Evolutionary conservation across 2,113 vertebrate genomes (phyloP), one percentile per base, ranked within the genome.

Genomic region (Fulica atra): DNA sequence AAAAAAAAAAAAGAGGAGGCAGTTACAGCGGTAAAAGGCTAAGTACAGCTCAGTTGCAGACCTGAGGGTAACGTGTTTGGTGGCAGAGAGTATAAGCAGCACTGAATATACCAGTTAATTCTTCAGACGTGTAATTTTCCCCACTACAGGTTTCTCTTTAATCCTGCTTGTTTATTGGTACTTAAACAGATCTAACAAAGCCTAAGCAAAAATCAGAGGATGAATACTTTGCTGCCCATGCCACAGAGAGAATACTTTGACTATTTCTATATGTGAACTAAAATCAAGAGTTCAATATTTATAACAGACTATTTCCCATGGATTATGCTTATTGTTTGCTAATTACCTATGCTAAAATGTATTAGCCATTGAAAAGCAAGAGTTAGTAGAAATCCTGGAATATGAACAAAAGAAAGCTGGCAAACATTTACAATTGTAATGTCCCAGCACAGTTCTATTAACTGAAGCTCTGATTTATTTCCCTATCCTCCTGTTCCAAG

Each of bases 41-140:
- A 96, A 97, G 92, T 73, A 81, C 71, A 97, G 97, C 98, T 99
- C 98, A 97, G 97, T 98, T 98, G 98, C 98, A 98, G 97, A 98
- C 98, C 97, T 92, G 91, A 97, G 97, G 98, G 98, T 95, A 97
- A 97, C 96, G 96, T 98, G 97, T 97, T 98, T 98, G 97, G 76
- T 42, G 87, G 94, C 86, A 83, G 77, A 89, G 94, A 76, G 63
- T 74, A 35, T 82, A 98, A 98, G 98, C 98, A 97, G 97, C 97
- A 96, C 77, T 93, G 92, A 90, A 91, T 87, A 73, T 44, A 85
- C 53, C 81, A 88, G 88, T 79, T 96, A 95, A 89, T 97, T 88
- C 72, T 97, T 86, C n/a, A 94, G 83, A 95, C 3, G 3, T 26
- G 69, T 35, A 36, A 74, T 81, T 96, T 96, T 96, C 69, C n/a